Evolutionary conservation across 2,113 vertebrate genomes (phyloP).

Genomic region (Pao palembangensis): DNA sequence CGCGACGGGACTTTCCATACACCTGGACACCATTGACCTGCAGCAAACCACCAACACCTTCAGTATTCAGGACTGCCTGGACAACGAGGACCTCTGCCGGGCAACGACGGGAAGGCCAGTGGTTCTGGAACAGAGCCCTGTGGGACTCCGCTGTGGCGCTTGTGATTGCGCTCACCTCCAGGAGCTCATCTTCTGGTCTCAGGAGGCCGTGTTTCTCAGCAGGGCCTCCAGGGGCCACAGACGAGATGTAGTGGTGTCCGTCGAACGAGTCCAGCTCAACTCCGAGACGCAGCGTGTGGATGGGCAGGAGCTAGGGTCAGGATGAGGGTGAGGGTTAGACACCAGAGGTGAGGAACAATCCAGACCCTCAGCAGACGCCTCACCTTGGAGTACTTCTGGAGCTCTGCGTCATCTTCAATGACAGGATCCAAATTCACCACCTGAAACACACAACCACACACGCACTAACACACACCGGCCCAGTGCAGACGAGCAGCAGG

Average conservation of each 20-base stretch:
- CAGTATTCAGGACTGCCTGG: neutral
- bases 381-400: constrained; percentile 95
- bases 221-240: constrained; percentile 84
- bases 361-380: neutral
- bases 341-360: no score
- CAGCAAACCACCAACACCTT: neutral
- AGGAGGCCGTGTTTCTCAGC: constrained; percentile 79
- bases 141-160: no score
- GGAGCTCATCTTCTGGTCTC: constrained; percentile 89
- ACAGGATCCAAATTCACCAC: constrained; percentile 85
- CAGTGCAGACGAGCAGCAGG: neutral
- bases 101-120: no score
- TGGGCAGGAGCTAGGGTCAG: constrained; percentile 81
- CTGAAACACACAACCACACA: constrained; percentile 57
- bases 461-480: constrained; percentile 10
- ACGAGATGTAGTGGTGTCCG: constrained; percentile 95
- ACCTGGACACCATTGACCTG: constrained; percentile 91
- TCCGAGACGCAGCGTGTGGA: constrained; percentile 90
- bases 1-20: constrained; percentile 84
- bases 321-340: neutral
- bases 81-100: no score
- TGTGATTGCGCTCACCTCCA: constrained; percentile 81
- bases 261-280: constrained; percentile 93
- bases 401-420: constrained; percentile 85
- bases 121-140: no score